Evolutionary conservation across 2,113 vertebrate species (phyloP).

Genomic region (Perca fluviatilis): DNA sequence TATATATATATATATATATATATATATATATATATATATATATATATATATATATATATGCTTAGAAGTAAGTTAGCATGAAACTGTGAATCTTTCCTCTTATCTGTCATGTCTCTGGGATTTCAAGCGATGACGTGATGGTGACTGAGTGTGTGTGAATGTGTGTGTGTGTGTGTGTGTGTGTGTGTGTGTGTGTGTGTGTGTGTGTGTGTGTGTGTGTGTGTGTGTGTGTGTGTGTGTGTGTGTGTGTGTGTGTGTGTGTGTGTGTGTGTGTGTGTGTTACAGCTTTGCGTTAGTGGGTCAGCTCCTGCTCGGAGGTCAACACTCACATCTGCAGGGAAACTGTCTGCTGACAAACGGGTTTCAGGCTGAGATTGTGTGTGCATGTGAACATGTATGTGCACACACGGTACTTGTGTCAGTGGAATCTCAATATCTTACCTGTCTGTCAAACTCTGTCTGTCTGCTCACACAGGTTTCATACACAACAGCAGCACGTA

Average conservation of each 20-base stretch:
- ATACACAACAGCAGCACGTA: background rate
- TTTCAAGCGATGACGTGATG: slow-evolving; percentile 31
- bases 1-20: background rate
- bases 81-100: slow-evolving; percentile 7
- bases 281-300: slow-evolving; percentile 32
- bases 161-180: slow-evolving; percentile 8
- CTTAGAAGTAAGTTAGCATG: background rate
- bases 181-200: slow-evolving; percentile 3
- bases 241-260: slow-evolving; percentile 4
- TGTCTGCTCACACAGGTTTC: slow-evolving; percentile 21
- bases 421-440: background rate
- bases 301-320: slow-evolving; percentile 43
- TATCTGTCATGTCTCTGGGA: slow-evolving; percentile 25
- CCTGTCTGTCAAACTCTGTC: slow-evolving; percentile 20
- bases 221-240: background rate
- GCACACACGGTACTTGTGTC: background rate
- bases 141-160: background rate
- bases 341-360: slow-evolving; percentile 26
- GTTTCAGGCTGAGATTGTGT: background rate
- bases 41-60: background rate
- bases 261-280: slow-evolving; percentile 1
- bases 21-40: too few relatives aligned
- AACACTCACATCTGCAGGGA: background rate
- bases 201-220: slow-evolving; percentile 1
- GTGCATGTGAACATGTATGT: slow-evolving; percentile 17